Evolutionary conservation across 2,797 vertebrate species (phyloP).

Genomic region (Thripadectes ignobilis): DNA sequence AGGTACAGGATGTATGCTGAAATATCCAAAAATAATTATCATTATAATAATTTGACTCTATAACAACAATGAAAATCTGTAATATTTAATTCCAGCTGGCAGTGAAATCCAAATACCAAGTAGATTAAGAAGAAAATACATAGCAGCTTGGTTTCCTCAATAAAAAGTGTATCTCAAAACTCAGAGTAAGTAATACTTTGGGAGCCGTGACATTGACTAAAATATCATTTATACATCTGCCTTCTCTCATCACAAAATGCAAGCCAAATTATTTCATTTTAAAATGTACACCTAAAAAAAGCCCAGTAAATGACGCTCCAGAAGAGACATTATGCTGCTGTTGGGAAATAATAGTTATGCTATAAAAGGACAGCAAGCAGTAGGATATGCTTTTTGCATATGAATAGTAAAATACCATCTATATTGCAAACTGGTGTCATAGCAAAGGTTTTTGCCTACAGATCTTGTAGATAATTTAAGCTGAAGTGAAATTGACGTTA

Average conservation of each 20-base stretch:
- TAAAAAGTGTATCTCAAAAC: not conserved
- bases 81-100: slow-evolving; percentile 10
- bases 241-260: not conserved
- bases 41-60: not conserved
- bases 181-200: not conserved
- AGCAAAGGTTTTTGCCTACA: not conserved
- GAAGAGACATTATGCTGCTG: not conserved
- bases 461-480: not conserved
- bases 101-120: not conserved
- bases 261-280: not conserved
- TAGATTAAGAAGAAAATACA: slow-evolving; percentile 1
- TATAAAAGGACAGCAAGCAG: not conserved
- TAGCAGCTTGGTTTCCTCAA: not conserved
- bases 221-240: not conserved
- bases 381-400: not conserved
- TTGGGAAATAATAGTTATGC: not conserved
- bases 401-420: not conserved
- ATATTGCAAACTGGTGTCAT: not conserved
- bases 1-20: not conserved
- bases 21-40: slow-evolving; percentile 24
- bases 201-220: not conserved
- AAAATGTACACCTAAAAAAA: not conserved
- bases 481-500: not conserved
- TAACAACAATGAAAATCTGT: not conserved
- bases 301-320: not conserved